Evolutionary conservation across 2,797 vertebrate species (phyloP).

Genomic region (Anguilla pacifica): DNA sequence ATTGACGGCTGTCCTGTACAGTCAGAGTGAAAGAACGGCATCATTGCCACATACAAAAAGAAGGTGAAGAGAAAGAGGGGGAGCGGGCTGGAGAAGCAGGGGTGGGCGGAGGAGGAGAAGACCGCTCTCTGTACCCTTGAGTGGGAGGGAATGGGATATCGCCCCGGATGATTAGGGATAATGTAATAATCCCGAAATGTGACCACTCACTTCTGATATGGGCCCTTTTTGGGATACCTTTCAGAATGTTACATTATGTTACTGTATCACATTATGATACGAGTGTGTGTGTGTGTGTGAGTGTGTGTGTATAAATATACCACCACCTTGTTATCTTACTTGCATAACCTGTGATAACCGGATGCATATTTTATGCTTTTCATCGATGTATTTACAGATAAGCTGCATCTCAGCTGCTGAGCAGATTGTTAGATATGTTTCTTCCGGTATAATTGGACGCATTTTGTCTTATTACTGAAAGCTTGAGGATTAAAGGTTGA

Average conservation of each 20-base stretch:
- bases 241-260: not conserved
- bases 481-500: not conserved
- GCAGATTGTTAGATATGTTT: not conserved
- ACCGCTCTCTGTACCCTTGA: not conserved
- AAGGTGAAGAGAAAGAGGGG: not conserved
- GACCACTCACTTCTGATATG: not conserved
- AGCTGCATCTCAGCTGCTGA: not conserved
- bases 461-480: not conserved
- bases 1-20: not conserved
- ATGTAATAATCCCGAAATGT: not conserved
- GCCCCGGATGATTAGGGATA: not conserved
- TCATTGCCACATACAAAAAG: not conserved
- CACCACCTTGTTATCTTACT: too few species aligned
- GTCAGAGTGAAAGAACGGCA: not conserved
- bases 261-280: not conserved
- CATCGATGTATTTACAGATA: not conserved
- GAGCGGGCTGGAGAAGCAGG: not conserved
- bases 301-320: too few species aligned
- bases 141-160: not conserved
- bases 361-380: too few species aligned
- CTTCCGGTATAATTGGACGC: not conserved
- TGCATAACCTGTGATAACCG: too few species aligned
- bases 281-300: not conserved
- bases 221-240: not conserved
- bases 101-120: not conserved